Percentiles rank a stretch among this genome's conserved stretches.
Conservation (phyloP, 2,797 vertebrate genomes). For the Cirrhinus molitorella region DNA sequence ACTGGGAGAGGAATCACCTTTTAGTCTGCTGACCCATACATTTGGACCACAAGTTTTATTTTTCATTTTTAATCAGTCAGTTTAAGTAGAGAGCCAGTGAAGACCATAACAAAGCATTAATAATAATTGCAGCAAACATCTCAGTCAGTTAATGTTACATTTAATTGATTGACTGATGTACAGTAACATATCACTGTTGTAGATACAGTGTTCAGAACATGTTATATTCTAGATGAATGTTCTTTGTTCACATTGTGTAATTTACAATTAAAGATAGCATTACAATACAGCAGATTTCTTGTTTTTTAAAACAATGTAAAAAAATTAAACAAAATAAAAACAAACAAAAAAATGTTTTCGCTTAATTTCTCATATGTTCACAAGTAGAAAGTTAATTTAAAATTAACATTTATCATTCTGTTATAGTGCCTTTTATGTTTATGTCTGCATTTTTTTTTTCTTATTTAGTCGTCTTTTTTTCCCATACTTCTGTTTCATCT, state of each 20-base stretch:
- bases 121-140: background rate
- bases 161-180: background rate
- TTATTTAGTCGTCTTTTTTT: background rate
- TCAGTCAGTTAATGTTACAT: background rate
- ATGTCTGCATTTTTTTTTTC: background rate
- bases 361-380: background rate
- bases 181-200: background rate
- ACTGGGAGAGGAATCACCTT: background rate
- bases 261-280: too few relatives aligned
- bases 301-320: too few relatives aligned
- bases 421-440: background rate
- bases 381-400: background rate
- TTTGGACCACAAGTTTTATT: background rate
- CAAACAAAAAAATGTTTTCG: background rate
- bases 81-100: background rate
- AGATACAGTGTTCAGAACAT: background rate
- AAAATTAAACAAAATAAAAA: too few relatives aligned
- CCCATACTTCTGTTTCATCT: background rate
- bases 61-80: conserved; percentile 12
- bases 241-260: too few relatives aligned
- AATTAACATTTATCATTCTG: background rate
- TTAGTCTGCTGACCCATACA: background rate
- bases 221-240: background rate
- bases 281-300: too few relatives aligned
- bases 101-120: background rate